Evolutionary conservation across 2,113 vertebrate species (phyloP).

Genomic region (Dasyurus viverrinus): DNA sequence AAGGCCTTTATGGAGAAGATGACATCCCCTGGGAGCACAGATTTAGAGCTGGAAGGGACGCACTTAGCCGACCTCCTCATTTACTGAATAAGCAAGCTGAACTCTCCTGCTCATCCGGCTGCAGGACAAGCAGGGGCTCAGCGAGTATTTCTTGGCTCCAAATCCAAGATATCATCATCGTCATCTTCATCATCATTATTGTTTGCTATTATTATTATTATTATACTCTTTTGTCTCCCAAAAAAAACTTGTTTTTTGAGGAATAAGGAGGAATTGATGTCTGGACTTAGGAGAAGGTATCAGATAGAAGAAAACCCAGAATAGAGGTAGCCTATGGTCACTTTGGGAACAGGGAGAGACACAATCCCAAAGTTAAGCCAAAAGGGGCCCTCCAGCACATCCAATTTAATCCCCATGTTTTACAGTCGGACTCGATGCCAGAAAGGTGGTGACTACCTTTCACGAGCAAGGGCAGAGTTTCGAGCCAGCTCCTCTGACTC

Average conservation of each 20-base stretch:
- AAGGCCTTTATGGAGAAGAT: not conserved
- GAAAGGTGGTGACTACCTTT: not conserved
- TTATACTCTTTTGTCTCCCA: not conserved
- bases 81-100: too few species aligned
- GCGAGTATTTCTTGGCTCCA: not conserved
- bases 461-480: not conserved
- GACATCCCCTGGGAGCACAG: not conserved
- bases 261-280: not conserved
- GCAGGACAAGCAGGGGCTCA: not conserved
- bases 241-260: not conserved
- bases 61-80: not conserved
- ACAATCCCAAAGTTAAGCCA: not conserved
- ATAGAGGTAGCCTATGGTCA: not conserved
- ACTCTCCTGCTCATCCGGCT: not conserved
- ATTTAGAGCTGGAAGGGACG: not conserved
- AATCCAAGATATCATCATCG: not conserved
- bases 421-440: not conserved
- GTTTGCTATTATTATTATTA: not conserved
- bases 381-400: not conserved
- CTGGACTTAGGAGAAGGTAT: not conserved
- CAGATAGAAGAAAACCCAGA: not conserved
- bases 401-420: not conserved
- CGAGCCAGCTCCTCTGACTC: not conserved
- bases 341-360: not conserved
- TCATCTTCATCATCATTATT: not conserved